A percentile compares a stretch with the other conserved stretches of the same genome.
phyloP scores from a whole-genome alignment of 2,797 vertebrate genomes.

The Ciconia nigra region DNA sequence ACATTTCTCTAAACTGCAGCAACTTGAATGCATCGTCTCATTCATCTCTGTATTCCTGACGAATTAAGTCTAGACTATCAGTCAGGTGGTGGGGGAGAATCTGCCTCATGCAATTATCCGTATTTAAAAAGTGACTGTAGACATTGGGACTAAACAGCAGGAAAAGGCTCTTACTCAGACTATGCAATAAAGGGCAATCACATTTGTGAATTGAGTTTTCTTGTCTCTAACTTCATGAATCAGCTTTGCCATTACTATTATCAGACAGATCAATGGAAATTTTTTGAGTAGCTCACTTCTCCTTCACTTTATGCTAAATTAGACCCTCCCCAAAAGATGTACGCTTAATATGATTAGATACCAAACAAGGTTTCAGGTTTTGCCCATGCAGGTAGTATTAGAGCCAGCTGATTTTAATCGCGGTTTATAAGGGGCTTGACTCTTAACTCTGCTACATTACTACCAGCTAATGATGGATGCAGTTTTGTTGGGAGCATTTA shows the following conservation, averaged over 20 bases:
- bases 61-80: slow-evolving; percentile 26
- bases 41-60: slow-evolving; percentile 8
- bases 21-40: not conserved
- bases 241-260: not conserved
- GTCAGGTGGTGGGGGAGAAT: not conserved
- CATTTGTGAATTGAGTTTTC: not conserved
- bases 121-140: slow-evolving; percentile 6
- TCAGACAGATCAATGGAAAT: not conserved
- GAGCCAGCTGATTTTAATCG: not conserved
- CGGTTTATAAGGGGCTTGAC: not conserved
- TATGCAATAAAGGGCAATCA: not conserved
- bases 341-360: not conserved
- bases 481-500: not conserved
- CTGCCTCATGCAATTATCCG: not conserved
- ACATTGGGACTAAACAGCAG: not conserved
- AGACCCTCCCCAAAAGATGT: not conserved
- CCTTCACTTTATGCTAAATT: not conserved
- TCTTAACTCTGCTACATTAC: not conserved
- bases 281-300: not conserved
- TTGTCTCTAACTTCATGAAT: not conserved
- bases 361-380: not conserved
- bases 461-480: not conserved
- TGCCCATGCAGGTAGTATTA: not conserved
- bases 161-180: not conserved
- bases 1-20: not conserved